Percentiles rank a stretch among this genome's conserved stretches.
These are phyloP conservation scores for Idaea biselata DNA, from an alignment of 2,888 invertebrate species.

Conservation along the genomic window DNA sequence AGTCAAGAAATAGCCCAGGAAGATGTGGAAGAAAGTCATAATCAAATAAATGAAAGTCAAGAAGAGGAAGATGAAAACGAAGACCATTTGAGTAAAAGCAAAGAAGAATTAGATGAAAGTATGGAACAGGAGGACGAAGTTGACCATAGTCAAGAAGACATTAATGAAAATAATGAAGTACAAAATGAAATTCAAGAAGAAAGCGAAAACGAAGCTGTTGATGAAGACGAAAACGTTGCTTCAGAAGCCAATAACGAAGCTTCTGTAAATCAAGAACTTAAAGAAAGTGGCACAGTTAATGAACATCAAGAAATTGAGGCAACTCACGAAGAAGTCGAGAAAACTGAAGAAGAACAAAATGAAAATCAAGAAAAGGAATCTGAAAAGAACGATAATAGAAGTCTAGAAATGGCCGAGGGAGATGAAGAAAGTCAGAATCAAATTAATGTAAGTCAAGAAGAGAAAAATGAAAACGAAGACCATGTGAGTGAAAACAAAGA, in stretches of 20 bases:
- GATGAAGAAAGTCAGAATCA: slow-evolving; percentile 14
- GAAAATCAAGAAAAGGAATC: slow-evolving; percentile 11
- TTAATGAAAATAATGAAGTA: slow-evolving; percentile 12
- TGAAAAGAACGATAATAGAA: no score
- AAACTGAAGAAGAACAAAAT: slow-evolving; percentile 18
- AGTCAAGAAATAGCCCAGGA: slow-evolving; percentile 10
- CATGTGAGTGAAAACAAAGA: slow-evolving; percentile 13
- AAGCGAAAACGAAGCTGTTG: slow-evolving; percentile 19
- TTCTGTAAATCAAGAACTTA: not conserved
- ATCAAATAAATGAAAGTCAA: not conserved
- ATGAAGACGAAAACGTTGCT: slow-evolving; percentile 15
- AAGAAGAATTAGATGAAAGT: slow-evolving; percentile 11
- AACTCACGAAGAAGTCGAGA: slow-evolving; percentile 5
- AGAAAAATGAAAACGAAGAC: slow-evolving; percentile 13
- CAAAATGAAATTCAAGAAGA: slow-evolving; percentile 13
- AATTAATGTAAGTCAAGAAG: slow-evolving; percentile 12
- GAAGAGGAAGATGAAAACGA: slow-evolving; percentile 10
- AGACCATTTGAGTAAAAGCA: slow-evolving; percentile 12
- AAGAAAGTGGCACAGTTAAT: no score
- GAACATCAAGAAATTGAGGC: slow-evolving; percentile 11
- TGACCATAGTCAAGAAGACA: slow-evolving; percentile 5
- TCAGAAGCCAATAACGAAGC: not conserved
- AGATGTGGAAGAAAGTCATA: slow-evolving; percentile 12
- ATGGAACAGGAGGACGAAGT: slow-evolving; percentile 12
- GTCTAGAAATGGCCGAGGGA: not conserved